These are phyloP conservation scores for Drosophila histrio DNA, from an alignment of 2,888 invertebrate species.

Conservation along the genomic window DNA sequence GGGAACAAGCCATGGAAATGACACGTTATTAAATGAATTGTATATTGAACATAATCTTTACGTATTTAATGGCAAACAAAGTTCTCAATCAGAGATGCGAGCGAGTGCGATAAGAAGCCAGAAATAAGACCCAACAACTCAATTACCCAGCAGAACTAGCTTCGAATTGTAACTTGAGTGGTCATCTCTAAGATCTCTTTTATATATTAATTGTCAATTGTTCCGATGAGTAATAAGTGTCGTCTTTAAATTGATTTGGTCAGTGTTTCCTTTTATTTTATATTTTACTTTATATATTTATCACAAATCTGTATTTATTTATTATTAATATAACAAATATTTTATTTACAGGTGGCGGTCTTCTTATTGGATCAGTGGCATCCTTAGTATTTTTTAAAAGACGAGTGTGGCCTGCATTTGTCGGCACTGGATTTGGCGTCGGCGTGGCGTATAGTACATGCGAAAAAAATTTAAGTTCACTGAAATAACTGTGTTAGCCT, in stretches of 20 bases:
- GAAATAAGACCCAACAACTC: too few species aligned
- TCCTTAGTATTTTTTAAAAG: slow-evolving; percentile 93
- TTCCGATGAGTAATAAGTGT: too few species aligned
- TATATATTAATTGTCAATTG: too few species aligned
- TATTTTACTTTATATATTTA: not conserved
- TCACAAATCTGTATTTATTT: not conserved
- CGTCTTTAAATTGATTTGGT: not conserved
- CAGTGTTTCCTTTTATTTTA: not conserved
- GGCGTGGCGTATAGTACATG: slow-evolving; percentile 89
- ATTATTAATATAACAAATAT: not conserved
- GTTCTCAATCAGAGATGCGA: too few species aligned
- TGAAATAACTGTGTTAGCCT: slow-evolving; percentile 46
- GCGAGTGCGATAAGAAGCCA: too few species aligned
- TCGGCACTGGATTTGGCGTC: slow-evolving; percentile 95
- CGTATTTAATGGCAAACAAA: too few species aligned
- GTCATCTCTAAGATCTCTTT: too few species aligned
- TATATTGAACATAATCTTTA: too few species aligned
- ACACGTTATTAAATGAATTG: too few species aligned
- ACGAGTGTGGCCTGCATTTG: slow-evolving; percentile 93
- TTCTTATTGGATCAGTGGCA: slow-evolving; percentile 91
- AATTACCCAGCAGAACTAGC: too few species aligned
- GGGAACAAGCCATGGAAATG: too few species aligned
- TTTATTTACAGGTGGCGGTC: slow-evolving; percentile 90
- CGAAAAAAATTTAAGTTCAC: slow-evolving; percentile 76
- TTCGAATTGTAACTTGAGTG: too few species aligned